phyloP scores from a whole-genome alignment of 2,113 vertebrate genomes.

The Vicugna pacos region DNA sequence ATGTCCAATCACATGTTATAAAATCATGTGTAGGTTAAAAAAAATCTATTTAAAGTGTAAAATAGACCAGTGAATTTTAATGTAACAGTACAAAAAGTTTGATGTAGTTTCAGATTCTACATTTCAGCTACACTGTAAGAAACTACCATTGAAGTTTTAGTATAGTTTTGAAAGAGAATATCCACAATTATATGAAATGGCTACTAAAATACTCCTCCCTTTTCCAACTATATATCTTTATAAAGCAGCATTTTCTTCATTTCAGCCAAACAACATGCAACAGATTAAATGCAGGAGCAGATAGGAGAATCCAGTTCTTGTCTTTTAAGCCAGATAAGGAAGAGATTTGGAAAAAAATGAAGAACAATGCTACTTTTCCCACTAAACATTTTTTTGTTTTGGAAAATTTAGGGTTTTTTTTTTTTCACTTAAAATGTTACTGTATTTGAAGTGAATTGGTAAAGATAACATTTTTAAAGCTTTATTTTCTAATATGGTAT shows the following conservation, averaged over 20 bases:
- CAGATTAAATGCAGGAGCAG: slow-evolving; percentile 23
- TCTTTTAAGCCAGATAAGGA: slow-evolving; percentile 30
- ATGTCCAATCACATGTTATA: neutral
- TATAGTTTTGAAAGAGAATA: neutral
- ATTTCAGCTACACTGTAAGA: neutral
- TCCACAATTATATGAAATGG: neutral
- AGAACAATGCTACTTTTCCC: neutral
- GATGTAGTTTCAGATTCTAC: neutral
- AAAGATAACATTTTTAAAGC: neutral
- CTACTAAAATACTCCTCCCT: neutral
- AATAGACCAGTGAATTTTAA: neutral
- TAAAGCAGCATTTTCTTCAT: slow-evolving; percentile 44
- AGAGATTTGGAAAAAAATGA: slow-evolving; percentile 43
- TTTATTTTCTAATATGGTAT: neutral
- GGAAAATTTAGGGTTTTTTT: neutral
- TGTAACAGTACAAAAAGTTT: neutral
- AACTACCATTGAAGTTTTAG: neutral
- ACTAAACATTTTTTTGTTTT: slow-evolving; percentile 27
- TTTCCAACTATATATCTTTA: neutral
- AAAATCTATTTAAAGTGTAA: neutral
- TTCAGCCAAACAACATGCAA: neutral
- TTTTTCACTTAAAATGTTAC: slow-evolving; percentile 33
- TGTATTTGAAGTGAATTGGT: slow-evolving; percentile 42
- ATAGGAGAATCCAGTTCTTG: neutral
- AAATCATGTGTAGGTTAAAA: neutral